phyloP scores from a whole-genome alignment of 2,113 vertebrate species.

The Cottus gobio region DNA sequence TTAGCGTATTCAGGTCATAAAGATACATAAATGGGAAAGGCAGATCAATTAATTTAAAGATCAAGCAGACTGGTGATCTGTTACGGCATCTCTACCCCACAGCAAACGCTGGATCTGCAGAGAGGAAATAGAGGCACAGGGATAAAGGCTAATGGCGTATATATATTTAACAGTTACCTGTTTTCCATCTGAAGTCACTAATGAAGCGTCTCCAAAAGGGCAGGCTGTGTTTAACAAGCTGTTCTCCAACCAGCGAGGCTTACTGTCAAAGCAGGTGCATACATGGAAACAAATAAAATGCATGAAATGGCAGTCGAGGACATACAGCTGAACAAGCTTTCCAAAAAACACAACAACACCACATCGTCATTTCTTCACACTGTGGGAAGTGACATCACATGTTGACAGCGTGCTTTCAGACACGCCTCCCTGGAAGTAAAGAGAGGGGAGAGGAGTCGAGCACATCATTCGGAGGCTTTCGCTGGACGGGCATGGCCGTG shows the following conservation, averaged over 20 bases:
- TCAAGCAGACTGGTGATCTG: neutral
- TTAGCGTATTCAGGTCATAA: neutral
- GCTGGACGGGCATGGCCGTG: constrained; percentile 68
- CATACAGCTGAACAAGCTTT: neutral
- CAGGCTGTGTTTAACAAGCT: neutral
- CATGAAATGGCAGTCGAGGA: neutral
- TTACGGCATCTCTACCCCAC: neutral
- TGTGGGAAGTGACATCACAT: constrained; percentile 84
- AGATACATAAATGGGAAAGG: neutral
- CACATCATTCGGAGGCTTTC: constrained; percentile 68
- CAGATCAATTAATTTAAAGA: constrained; percentile 1
- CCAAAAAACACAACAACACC: no score
- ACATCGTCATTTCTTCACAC: constrained; percentile 47
- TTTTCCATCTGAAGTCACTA: constrained; percentile 6
- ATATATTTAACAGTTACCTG: constrained; percentile 9
- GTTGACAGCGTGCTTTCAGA: constrained; percentile 74
- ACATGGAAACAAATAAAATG: neutral
- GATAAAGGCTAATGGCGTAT: constrained; percentile 8
- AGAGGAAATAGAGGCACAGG: neutral
- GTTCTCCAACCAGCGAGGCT: neutral
- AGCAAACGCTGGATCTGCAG: neutral
- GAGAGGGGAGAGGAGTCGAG: constrained; percentile 54
- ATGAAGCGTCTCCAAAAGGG: neutral
- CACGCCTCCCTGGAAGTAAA: constrained; percentile 74
- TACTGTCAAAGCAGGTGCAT: neutral